phyloP scores from a whole-genome alignment of 2,888 invertebrate genomes.

The Leucoma salicis region DNA sequence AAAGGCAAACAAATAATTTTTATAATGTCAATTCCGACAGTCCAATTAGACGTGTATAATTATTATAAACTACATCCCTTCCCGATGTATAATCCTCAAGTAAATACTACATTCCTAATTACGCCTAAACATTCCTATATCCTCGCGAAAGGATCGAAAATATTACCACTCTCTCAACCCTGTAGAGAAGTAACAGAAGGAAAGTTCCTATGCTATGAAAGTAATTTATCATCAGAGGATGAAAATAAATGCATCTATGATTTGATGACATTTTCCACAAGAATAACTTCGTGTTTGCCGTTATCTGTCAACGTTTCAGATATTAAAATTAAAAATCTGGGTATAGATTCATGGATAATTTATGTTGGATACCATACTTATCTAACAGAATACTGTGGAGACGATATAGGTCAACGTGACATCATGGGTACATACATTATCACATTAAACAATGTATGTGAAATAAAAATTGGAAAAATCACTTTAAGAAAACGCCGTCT shows the following conservation, averaged over 20 bases:
- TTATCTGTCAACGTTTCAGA: not conserved
- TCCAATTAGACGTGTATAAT: not conserved
- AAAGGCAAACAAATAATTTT: constrained; percentile 21
- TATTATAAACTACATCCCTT: constrained; percentile 1
- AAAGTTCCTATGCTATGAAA: not conserved
- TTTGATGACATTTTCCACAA: not conserved
- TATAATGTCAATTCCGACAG: constrained; percentile 16
- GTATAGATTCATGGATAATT: not conserved
- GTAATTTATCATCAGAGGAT: not conserved
- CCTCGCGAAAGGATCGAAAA: constrained; percentile 11
- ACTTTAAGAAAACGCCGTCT: not conserved
- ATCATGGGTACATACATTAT: not conserved
- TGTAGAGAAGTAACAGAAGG: not conserved
- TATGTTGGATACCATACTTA: not conserved
- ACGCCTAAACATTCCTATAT: not conserved
- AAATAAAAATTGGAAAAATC: not conserved
- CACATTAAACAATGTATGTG: not conserved
- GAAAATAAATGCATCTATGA: not conserved
- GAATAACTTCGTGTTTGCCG: not conserved
- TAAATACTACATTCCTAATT: not conserved
- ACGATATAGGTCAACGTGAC: not conserved
- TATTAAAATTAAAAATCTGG: not conserved
- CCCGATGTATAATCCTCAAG: not conserved
- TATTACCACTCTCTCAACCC: not conserved
- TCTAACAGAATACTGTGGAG: not conserved